Percentiles rank a stretch among this genome's conserved stretches.
Conservation (phyloP, 2,888 invertebrate species). For the Epistrophe grossulariae region DNA sequence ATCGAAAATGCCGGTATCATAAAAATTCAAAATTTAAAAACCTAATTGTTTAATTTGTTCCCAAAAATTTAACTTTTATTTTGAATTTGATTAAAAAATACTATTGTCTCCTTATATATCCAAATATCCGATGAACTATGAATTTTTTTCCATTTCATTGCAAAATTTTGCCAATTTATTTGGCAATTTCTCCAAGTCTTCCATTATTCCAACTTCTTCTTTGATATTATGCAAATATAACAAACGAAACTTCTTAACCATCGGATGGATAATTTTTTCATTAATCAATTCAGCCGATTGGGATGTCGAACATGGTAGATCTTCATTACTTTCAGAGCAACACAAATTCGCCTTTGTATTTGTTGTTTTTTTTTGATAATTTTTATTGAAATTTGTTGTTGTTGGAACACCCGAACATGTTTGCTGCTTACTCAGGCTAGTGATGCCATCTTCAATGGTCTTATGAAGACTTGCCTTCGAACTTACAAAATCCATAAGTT, state of each 20-base stretch:
- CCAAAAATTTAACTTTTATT: background rate
- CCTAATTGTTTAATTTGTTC: background rate
- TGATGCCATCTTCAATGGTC: slow-evolving; percentile 35
- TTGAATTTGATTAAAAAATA: background rate
- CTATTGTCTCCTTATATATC: background rate
- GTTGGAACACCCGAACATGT: background rate
- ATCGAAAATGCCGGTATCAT: too few relatives aligned
- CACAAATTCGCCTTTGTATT: background rate
- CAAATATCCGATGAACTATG: background rate
- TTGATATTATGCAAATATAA: slow-evolving; percentile 79
- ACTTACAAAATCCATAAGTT: slow-evolving; percentile 9
- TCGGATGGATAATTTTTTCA: slow-evolving; percentile 79
- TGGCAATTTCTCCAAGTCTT: slow-evolving; percentile 80
- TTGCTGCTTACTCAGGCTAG: background rate
- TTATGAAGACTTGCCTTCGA: slow-evolving; percentile 55
- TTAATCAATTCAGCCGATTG: slow-evolving; percentile 78
- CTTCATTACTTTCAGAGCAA: slow-evolving; percentile 7
- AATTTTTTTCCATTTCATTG: slow-evolving; percentile 35
- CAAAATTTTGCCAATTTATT: slow-evolving; percentile 78
- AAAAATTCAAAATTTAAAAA: too few relatives aligned
- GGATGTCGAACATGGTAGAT: slow-evolving; percentile 13
- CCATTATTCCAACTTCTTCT: slow-evolving; percentile 79
- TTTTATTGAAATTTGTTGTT: too few relatives aligned
- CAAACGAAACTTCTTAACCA: slow-evolving; percentile 79
- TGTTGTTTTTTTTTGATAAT: background rate